Conservation (phyloP, 2,888 invertebrate genomes). For the Chromoteleia sp. region DNA sequence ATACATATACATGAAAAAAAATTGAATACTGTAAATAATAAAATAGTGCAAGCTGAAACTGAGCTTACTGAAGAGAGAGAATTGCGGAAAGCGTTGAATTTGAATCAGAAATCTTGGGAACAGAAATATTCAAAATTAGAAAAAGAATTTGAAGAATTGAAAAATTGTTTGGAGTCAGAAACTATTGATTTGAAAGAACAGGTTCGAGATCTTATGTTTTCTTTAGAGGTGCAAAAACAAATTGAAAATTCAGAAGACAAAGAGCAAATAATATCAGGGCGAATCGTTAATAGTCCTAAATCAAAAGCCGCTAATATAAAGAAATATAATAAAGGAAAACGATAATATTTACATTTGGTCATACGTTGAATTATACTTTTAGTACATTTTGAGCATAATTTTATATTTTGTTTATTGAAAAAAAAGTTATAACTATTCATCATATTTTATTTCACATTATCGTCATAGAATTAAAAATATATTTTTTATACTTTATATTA, state of each 20-base stretch:
- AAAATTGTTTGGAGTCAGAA: slow-evolving; percentile 86
- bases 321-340: slow-evolving; percentile 46
- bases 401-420: too few species aligned
- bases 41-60: slow-evolving; percentile 88
- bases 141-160: slow-evolving; percentile 80
- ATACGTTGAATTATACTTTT: background rate
- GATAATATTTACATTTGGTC: slow-evolving; percentile 14
- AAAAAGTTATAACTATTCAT: too few species aligned
- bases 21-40: slow-evolving; percentile 87
- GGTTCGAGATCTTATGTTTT: slow-evolving; percentile 98
- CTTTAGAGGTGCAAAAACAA: slow-evolving; percentile 93
- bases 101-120: slow-evolving; percentile 91
- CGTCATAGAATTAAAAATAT: too few species aligned
- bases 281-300: slow-evolving; percentile 86
- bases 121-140: slow-evolving; percentile 84
- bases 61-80: slow-evolving; percentile 94
- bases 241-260: slow-evolving; percentile 86
- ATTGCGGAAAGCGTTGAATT: slow-evolving; percentile 90
- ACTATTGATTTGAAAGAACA: slow-evolving; percentile 95
- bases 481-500: too few species aligned
- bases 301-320: slow-evolving; percentile 51
- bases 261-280: slow-evolving; percentile 87
- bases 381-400: too few species aligned
- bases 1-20: slow-evolving; percentile 90
- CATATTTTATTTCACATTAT: too few species aligned